Conservation (phyloP, 1,140 invertebrate species). For the Microplitis mediator region DNA sequence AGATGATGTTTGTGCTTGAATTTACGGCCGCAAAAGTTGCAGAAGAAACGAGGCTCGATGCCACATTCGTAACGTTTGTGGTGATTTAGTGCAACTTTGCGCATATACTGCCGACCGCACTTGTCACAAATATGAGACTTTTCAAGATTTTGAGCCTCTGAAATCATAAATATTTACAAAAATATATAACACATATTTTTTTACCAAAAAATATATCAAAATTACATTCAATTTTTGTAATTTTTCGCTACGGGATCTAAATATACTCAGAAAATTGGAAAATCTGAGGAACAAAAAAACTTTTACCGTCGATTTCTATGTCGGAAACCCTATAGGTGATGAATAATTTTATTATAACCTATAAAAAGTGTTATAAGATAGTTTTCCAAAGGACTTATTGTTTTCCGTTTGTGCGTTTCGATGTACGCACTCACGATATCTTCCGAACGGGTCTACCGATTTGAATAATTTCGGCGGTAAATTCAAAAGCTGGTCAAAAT, state of each 20-base stretch:
- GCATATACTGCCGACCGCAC: constrained; percentile 60
- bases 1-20: constrained; percentile 52
- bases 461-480: too few species aligned
- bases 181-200: not conserved
- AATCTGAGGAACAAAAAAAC: too few species aligned
- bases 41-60: constrained; percentile 63
- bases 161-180: constrained; percentile 30
- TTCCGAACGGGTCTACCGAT: too few species aligned
- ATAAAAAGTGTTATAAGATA: too few species aligned
- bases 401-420: too few species aligned
- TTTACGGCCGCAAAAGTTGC: constrained; percentile 54
- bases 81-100: constrained; percentile 43
- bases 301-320: too few species aligned
- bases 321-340: too few species aligned
- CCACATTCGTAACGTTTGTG: constrained; percentile 65
- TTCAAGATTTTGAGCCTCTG: constrained; percentile 31
- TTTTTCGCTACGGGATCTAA: not conserved
- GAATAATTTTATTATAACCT: too few species aligned
- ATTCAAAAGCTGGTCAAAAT: too few species aligned
- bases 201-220: not conserved
- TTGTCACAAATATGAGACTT: constrained; percentile 45
- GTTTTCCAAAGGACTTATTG: too few species aligned
- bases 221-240: not conserved
- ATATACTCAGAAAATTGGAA: too few species aligned
- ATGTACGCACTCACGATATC: too few species aligned